These are phyloP conservation scores for Spodoptera exigua DNA, from an alignment of 2,888 invertebrate genomes.

Conservation along the genomic window DNA sequence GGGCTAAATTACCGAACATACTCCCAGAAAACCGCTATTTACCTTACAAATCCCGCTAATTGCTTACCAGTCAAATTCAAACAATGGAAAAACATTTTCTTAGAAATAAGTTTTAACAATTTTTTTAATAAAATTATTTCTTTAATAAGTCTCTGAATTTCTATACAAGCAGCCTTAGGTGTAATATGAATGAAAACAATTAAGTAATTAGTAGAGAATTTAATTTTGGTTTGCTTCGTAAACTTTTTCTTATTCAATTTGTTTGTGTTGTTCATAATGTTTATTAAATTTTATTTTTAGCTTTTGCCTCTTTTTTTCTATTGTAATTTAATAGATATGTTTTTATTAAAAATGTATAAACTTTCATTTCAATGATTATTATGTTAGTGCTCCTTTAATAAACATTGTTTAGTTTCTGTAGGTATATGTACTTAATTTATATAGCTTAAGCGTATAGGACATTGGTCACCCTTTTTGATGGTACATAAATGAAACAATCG, in stretches of 20 bases:
- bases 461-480: no score
- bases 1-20: not conserved
- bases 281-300: no score
- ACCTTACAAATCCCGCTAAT: slow-evolving; percentile 38
- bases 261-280: not conserved
- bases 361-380: no score
- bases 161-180: slow-evolving; percentile 22
- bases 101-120: slow-evolving; percentile 8
- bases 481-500: no score
- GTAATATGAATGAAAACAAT: slow-evolving; percentile 17
- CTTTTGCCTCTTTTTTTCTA: no score
- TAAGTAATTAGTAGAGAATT: slow-evolving; percentile 23
- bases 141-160: slow-evolving; percentile 11
- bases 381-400: no score
- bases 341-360: no score
- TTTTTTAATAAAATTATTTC: slow-evolving; percentile 17
- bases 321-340: no score
- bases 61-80: slow-evolving; percentile 21
- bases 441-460: no score
- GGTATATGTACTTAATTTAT: no score
- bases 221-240: slow-evolving; percentile 10
- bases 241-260: slow-evolving; percentile 1
- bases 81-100: slow-evolving; percentile 18
- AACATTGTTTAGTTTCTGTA: no score
- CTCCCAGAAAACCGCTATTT: not conserved